Evolutionary conservation across 1,140 invertebrate genomes (phyloP).

Genomic region (Drosophila funebris): DNA sequence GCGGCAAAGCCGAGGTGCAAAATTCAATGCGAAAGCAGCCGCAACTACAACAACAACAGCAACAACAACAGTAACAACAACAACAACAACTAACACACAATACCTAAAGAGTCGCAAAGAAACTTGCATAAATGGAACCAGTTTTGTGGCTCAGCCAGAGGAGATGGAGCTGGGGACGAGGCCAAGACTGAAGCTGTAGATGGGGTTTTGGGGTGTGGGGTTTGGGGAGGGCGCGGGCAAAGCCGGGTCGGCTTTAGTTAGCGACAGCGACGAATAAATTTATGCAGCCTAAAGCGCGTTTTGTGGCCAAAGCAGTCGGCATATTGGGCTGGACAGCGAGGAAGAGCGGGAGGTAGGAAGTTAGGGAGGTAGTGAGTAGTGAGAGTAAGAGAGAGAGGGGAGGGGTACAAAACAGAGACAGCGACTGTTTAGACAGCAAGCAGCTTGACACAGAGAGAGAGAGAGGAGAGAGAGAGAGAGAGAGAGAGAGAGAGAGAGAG

Average conservation of each 20-base stretch:
- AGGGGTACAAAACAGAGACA: constrained; percentile 7
- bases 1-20: constrained; percentile 73
- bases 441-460: too few relatives aligned
- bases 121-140: constrained; percentile 81
- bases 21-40: constrained; percentile 74
- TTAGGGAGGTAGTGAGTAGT: too few relatives aligned
- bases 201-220: too few relatives aligned
- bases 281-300: constrained; percentile 65
- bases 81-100: constrained; percentile 49
- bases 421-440: constrained; percentile 29
- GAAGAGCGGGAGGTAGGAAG: neutral
- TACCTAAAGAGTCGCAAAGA: constrained; percentile 30
- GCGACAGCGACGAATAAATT: constrained; percentile 77
- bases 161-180: neutral
- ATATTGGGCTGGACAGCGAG: neutral
- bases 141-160: constrained; percentile 62
- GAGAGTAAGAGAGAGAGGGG: too few relatives aligned
- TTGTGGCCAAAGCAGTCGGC: constrained; percentile 16
- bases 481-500: neutral
- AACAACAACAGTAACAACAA: constrained; percentile 37
- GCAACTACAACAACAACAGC: constrained; percentile 29
- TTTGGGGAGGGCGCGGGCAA: neutral
- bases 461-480: constrained; percentile 4
- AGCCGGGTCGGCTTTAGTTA: constrained; percentile 62
- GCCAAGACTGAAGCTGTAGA: neutral